Percentiles rank a stretch among this genome's conserved stretches.
phyloP scores from a whole-genome alignment of 2,888 invertebrate genomes.

The Lithophane ornitopus region DNA sequence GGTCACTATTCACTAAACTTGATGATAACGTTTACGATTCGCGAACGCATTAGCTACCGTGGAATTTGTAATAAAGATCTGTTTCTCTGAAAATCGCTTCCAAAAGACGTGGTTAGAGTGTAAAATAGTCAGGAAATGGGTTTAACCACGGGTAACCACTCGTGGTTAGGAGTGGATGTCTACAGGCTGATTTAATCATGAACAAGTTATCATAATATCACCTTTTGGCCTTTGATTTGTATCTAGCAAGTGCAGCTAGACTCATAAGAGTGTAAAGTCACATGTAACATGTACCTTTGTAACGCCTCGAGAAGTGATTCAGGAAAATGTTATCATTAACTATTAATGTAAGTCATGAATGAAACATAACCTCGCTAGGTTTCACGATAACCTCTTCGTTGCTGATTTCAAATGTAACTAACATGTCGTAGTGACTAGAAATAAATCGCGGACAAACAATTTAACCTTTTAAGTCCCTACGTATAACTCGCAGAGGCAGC shows the following conservation, averaged over 20 bases:
- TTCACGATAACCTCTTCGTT: constrained; percentile 56
- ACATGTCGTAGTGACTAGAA: constrained; percentile 29
- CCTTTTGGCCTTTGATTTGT: constrained; percentile 24
- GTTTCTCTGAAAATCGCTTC: constrained; percentile 64
- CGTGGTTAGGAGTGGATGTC: neutral
- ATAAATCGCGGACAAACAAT: neutral
- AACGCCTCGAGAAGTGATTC: constrained; percentile 19
- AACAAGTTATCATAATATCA: constrained; percentile 11
- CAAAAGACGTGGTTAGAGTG: constrained; percentile 32
- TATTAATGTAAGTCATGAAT: constrained; percentile 55
- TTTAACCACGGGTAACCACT: neutral
- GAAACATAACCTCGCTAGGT: constrained; percentile 49
- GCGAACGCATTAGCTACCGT: constrained; percentile 56
- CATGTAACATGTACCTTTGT: constrained; percentile 26
- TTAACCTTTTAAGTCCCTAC: constrained; percentile 6
- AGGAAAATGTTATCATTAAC: constrained; percentile 43
- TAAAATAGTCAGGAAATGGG: constrained; percentile 21
- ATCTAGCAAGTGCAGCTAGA: neutral
- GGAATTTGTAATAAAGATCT: constrained; percentile 63
- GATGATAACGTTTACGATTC: constrained; percentile 77
- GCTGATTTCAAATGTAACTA: constrained; percentile 40
- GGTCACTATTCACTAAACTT: constrained; percentile 76
- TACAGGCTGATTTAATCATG: neutral
- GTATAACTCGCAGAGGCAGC: neutral
- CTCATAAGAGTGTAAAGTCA: neutral